Conservation (phyloP, 2,797 vertebrate genomes). For the Tragelaphus oryx region DNA sequence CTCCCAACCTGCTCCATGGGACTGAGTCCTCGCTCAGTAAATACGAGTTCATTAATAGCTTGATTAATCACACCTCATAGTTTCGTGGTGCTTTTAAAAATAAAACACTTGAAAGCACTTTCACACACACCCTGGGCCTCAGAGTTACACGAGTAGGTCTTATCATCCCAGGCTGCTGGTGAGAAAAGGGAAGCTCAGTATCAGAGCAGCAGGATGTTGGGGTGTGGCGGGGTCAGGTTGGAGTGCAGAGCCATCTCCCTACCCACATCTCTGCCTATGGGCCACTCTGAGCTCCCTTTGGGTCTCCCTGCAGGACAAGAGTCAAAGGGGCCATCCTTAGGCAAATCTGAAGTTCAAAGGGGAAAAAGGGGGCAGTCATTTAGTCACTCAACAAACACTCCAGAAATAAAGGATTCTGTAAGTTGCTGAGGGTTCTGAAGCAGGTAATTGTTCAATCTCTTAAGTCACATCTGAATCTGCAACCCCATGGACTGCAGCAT, state of each 20-base stretch:
- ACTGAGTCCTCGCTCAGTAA: background rate
- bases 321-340: background rate
- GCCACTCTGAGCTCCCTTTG: background rate
- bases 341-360: background rate
- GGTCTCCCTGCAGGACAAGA: background rate
- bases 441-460: background rate
- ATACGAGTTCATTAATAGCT: constrained; percentile 59
- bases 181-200: background rate
- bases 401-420: background rate
- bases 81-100: constrained; percentile 68
- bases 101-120: constrained; percentile 69
- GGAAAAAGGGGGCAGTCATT: background rate
- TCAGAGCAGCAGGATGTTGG: background rate
- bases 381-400: background rate
- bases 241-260: background rate
- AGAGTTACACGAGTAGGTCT: background rate
- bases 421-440: background rate
- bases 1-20: background rate
- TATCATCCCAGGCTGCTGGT: background rate
- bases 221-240: fast-evolving
- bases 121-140: constrained; percentile 55
- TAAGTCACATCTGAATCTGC: background rate
- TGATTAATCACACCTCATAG: constrained; percentile 72
- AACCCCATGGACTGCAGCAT: background rate
- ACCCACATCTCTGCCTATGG: background rate